Conservation (phyloP, 2,888 invertebrate species). For the Ceratothoa steindachneri region DNA sequence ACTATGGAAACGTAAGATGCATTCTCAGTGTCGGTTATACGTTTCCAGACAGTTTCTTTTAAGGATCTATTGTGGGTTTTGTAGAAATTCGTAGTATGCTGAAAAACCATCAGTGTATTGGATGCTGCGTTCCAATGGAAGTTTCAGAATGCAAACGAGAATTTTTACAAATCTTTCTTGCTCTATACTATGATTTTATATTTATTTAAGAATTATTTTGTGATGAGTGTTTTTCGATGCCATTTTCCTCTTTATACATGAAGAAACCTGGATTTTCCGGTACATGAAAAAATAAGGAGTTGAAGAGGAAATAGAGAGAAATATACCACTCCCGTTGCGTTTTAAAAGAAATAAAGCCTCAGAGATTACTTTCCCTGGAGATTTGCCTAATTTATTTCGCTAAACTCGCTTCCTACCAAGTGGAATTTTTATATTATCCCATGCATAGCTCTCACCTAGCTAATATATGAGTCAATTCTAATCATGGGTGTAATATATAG, state of each 20-base stretch:
- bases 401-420: too few relatives aligned
- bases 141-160: background rate
- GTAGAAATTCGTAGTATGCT: background rate
- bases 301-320: too few relatives aligned
- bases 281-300: background rate
- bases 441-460: too few relatives aligned
- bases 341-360: too few relatives aligned
- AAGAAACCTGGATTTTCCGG: background rate
- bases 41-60: conserved; percentile 10
- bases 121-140: background rate
- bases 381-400: too few relatives aligned
- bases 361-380: too few relatives aligned
- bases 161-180: background rate
- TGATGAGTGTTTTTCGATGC: background rate
- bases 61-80: background rate
- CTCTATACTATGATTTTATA: background rate
- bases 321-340: too few relatives aligned
- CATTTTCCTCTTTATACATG: background rate
- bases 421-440: too few relatives aligned
- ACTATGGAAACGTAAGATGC: background rate
- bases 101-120: background rate
- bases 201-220: background rate
- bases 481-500: background rate
- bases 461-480: background rate
- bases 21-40: background rate